phyloP scores from a whole-genome alignment of 2,113 vertebrate species.

The Megatriorchis doriae region DNA sequence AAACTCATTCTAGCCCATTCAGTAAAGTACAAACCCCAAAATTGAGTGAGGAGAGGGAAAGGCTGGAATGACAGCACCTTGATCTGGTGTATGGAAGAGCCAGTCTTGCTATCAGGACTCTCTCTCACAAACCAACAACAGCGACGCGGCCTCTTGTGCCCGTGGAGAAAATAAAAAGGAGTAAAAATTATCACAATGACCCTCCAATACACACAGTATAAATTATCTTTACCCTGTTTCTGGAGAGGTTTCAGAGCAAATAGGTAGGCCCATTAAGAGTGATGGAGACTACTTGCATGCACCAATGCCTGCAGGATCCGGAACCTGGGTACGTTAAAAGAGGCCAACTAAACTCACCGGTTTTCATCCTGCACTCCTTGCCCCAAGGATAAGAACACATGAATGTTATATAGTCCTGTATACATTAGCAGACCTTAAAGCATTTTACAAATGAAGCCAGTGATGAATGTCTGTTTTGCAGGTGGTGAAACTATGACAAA shows the following conservation, averaged over 20 bases:
- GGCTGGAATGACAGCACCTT: background rate
- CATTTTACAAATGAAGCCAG: background rate
- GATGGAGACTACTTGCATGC: background rate
- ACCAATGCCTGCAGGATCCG: fast-evolving
- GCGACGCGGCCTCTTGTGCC: background rate
- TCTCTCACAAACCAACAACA: background rate
- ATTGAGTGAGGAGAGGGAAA: background rate
- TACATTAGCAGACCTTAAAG: background rate
- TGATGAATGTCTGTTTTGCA: background rate
- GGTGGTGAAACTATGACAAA: background rate
- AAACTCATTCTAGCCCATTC: background rate
- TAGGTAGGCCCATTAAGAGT: background rate
- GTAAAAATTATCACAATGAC: background rate
- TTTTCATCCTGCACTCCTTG: background rate
- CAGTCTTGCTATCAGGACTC: background rate
- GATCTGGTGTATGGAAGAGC: background rate
- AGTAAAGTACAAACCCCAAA: background rate
- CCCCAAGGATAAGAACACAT: background rate
- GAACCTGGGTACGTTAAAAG: fast-evolving
- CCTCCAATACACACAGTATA: background rate
- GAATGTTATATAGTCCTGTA: background rate
- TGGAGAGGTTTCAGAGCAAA: background rate
- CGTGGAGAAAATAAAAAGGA: background rate
- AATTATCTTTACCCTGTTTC: background rate
- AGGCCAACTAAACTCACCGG: background rate